Evolutionary conservation across 2,113 vertebrate species (phyloP).

Genomic region (Falco punctatus): DNA sequence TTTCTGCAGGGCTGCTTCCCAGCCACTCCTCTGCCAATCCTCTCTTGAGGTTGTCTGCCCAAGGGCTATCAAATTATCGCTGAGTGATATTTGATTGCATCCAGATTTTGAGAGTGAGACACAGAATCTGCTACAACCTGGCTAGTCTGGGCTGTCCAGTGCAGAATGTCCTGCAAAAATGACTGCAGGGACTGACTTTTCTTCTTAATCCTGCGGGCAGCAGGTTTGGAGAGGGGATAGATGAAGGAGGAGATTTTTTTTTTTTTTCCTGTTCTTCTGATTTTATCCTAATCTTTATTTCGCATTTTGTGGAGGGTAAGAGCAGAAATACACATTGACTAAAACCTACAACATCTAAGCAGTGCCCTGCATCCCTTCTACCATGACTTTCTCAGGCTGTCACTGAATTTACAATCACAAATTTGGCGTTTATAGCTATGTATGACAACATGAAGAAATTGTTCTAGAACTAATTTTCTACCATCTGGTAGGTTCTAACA

Average conservation of each 20-base stretch:
- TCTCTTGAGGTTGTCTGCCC: background rate
- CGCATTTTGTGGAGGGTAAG: background rate
- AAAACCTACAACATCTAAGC: background rate
- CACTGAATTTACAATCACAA: background rate
- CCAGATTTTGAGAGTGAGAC: background rate
- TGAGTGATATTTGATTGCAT: background rate
- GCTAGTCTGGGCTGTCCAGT: background rate
- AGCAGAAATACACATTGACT: background rate
- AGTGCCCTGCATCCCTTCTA: background rate
- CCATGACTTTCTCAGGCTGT: background rate
- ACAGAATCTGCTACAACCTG: background rate
- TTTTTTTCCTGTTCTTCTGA: background rate
- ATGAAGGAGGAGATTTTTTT: background rate
- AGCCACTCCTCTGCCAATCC: background rate
- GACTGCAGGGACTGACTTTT: background rate
- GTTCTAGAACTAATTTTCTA: background rate
- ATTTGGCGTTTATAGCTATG: background rate
- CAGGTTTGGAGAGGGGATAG: background rate
- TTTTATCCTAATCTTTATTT: background rate
- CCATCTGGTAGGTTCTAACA: background rate
- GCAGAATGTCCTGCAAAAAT: background rate
- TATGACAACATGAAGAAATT: background rate
- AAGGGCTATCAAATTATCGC: background rate
- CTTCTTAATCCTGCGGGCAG: background rate
- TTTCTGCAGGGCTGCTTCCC: background rate